Evolutionary conservation across 1,140 invertebrate species (phyloP).

Genomic region (Dryas iulia): DNA sequence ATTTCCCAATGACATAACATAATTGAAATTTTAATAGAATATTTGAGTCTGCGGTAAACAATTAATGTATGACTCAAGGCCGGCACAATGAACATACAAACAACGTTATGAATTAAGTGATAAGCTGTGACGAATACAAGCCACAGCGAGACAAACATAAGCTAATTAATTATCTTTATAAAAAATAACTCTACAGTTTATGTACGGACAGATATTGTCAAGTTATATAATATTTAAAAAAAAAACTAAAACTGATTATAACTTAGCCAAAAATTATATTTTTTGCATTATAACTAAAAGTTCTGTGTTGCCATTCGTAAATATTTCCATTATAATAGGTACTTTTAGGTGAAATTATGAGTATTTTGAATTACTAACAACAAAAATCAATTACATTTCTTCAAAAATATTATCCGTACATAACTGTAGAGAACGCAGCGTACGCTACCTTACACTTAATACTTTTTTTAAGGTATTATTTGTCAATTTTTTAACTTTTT

Average conservation of each 20-base stretch:
- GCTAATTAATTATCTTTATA: slow-evolving; percentile 63
- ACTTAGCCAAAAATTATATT: slow-evolving; percentile 1
- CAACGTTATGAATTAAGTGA: slow-evolving; percentile 69
- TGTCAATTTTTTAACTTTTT: slow-evolving; percentile 74
- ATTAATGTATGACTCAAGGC: slow-evolving; percentile 31
- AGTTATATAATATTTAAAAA: not conserved
- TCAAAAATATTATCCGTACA: slow-evolving; percentile 35
- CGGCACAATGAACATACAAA: slow-evolving; percentile 59
- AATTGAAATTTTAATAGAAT: not conserved
- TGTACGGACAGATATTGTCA: slow-evolving; percentile 30
- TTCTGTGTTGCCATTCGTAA: not conserved
- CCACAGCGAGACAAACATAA: slow-evolving; percentile 63
- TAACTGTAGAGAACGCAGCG: slow-evolving; percentile 45
- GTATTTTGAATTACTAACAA: slow-evolving; percentile 20
- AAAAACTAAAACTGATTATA: slow-evolving; percentile 11
- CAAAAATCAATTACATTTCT: not conserved
- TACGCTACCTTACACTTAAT: slow-evolving; percentile 68
- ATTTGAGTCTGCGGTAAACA: not conserved
- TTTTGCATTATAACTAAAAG: not conserved
- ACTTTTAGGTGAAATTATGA: slow-evolving; percentile 30
- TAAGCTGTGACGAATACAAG: slow-evolving; percentile 55
- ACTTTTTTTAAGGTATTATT: slow-evolving; percentile 78
- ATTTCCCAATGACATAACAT: not conserved
- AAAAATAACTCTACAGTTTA: slow-evolving; percentile 54
- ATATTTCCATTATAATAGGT: slow-evolving; percentile 20